phyloP scores from a whole-genome alignment of 2,888 invertebrate genomes.

The Hydrotaea cyrtoneurina region DNA sequence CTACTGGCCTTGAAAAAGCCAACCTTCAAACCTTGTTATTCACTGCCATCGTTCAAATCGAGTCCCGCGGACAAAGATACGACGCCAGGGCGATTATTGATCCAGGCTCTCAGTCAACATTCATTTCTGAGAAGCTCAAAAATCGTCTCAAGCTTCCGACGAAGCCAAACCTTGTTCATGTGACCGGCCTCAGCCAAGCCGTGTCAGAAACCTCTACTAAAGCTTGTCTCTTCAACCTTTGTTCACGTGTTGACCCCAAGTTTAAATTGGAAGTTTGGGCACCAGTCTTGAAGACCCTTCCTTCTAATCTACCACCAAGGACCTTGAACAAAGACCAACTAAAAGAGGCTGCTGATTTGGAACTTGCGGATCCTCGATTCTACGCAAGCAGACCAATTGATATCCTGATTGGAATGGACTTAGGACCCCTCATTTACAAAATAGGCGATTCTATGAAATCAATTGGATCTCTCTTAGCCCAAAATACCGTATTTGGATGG shows the following conservation, averaged over 20 bases:
- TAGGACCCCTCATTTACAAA: neutral
- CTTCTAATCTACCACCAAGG: neutral
- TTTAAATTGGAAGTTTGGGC: slow-evolving; percentile 8
- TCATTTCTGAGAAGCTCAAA: slow-evolving; percentile 3
- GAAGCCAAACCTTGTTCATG: slow-evolving; percentile 21
- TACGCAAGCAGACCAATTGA: neutral
- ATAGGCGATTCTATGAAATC: neutral
- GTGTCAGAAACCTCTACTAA: neutral
- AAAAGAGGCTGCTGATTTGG: neutral
- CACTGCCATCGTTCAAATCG: slow-evolving; percentile 33
- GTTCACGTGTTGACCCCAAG: slow-evolving; percentile 1
- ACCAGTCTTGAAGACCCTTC: slow-evolving; percentile 2
- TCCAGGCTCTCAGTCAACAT: slow-evolving; percentile 42
- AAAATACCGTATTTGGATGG: slow-evolving; percentile 37
- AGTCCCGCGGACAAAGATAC: slow-evolving; percentile 14
- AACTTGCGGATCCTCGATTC: neutral
- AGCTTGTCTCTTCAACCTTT: slow-evolving; percentile 12
- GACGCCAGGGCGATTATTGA: slow-evolving; percentile 39
- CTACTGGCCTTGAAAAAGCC: neutral
- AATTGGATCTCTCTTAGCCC: slow-evolving; percentile 20
- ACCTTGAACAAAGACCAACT: neutral
- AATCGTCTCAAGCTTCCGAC: slow-evolving; percentile 5
- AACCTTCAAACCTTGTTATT: slow-evolving; percentile 18
- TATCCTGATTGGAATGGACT: neutral
- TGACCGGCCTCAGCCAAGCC: slow-evolving; percentile 1